Evolutionary conservation across 2,113 vertebrate genomes (phyloP).

Genomic region (Pogonocichla stellata): DNA sequence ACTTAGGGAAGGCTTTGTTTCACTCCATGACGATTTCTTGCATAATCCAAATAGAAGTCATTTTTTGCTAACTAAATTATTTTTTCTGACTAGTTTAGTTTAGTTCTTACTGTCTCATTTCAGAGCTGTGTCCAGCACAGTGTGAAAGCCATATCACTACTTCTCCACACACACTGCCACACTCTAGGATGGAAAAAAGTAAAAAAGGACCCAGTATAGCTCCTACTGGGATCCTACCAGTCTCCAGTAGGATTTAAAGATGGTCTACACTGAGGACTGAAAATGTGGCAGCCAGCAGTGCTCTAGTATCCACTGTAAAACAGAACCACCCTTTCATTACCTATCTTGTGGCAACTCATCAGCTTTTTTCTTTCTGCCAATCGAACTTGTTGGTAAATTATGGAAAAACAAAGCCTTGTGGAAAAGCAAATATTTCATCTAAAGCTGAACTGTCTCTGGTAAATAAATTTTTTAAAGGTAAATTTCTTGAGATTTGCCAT

Average conservation of each 20-base stretch:
- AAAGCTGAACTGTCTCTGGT: background rate
- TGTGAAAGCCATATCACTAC: background rate
- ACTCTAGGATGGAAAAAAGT: background rate
- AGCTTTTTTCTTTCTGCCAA: background rate
- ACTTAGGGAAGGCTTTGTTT: background rate
- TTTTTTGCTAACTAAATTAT: background rate
- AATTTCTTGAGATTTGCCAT: conserved; percentile 10
- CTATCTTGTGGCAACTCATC: background rate
- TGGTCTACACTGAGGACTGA: background rate
- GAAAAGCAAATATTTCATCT: background rate
- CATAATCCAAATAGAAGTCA: background rate
- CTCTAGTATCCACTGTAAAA: background rate
- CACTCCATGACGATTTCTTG: background rate
- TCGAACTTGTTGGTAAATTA: background rate
- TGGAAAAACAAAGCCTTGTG: background rate
- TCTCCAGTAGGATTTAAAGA: background rate
- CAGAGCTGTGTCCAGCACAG: background rate
- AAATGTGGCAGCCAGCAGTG: background rate
- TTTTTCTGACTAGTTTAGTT: background rate
- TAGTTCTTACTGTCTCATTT: background rate
- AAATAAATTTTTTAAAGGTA: background rate
- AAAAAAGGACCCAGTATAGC: background rate
- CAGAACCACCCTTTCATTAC: background rate
- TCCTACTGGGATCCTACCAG: background rate
- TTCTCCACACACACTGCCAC: background rate